Conservation (phyloP, 2,888 invertebrate genomes). For the Aleiodes alternator region DNA sequence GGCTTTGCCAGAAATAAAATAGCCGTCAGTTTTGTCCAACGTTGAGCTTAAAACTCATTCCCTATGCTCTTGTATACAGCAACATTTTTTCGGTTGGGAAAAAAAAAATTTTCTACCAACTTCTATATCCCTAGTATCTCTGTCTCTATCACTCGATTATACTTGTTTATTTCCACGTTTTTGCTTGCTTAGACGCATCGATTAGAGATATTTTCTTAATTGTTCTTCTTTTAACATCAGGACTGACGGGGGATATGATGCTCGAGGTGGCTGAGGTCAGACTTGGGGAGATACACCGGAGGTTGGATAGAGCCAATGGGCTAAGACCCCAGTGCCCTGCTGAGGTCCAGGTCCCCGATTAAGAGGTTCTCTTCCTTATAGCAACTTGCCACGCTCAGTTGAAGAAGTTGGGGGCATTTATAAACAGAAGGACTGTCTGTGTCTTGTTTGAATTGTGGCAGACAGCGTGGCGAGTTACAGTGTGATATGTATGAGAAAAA, state of each 20-base stretch:
- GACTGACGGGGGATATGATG: constrained; percentile 2
- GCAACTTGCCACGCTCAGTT: constrained; percentile 58
- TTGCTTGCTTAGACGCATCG: no score
- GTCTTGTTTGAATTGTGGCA: constrained; percentile 53
- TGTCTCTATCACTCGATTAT: no score
- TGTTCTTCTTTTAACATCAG: no score
- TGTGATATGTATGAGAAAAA: constrained; percentile 58
- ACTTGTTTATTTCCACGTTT: no score
- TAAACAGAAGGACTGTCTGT: constrained; percentile 40
- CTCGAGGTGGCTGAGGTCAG: constrained; percentile 61
- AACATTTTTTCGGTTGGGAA: neutral
- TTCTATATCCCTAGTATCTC: no score
- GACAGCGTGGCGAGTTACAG: constrained; percentile 66
- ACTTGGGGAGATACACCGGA: constrained; percentile 63
- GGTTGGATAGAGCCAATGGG: constrained; percentile 55
- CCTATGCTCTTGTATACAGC: neutral
- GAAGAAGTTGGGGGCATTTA: constrained; percentile 32
- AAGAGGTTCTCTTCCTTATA: constrained; percentile 67
- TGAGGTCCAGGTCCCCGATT: constrained; percentile 68
- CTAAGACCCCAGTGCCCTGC: constrained; percentile 67
- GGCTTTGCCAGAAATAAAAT: constrained; percentile 57
- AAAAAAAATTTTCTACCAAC: no score
- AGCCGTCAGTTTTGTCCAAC: constrained; percentile 41
- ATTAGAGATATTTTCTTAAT: no score
- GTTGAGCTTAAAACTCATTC: constrained; percentile 2